Evolutionary conservation across 2,797 vertebrate genomes (phyloP), one percentile per base, ranked within the genome.

Genomic region (Prunella strophiata): DNA sequence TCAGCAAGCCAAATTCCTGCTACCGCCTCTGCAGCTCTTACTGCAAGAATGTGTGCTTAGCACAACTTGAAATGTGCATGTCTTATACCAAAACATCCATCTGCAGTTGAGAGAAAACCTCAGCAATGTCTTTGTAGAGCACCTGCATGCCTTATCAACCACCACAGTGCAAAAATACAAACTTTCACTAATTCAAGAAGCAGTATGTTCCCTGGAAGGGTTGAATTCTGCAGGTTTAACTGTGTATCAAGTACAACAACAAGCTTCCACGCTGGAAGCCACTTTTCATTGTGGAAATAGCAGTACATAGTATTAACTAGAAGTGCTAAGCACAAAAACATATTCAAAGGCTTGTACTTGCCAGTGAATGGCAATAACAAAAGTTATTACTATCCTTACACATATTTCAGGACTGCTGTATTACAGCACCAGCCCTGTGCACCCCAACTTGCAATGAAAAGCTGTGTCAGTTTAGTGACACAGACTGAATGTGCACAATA

Each of bases 21-120:
- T 94, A 94, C 94, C n/a, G 62, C 93, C 89, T 95, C 93, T 95
- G 82, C 85, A 91, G 83, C 70, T 81, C 88, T 81, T 81, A 72
- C 76, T 90, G 95, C 79, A 92, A 86, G 66, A 91, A 90, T 16
- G 51, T 70, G 89, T 75, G 79, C 82, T 89, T 80, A 89, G 75
- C 65, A 80, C 89, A 95, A 89, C 88, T 88, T 91, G 45, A 80
- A 92, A 88, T 57, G 67, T 81, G 63, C 5, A 11, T 17, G 83
- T 54, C 81, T 92, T 81, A 55, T 63, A 84, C 84, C 88, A 94
- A 94, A 95, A 94, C 74, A 90, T 19, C 75, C 88, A 95, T 88
- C 66, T 82, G 83, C 88, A 86, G 55, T 36, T 55, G 73, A 42
- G 84, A 86, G 71, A 76, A 71, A 47, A 26, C 26, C 76, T 75